These are phyloP conservation scores for Potamarius usumacintae DNA, from an alignment of 2,113 vertebrate genomes.

Conservation along the genomic window DNA sequence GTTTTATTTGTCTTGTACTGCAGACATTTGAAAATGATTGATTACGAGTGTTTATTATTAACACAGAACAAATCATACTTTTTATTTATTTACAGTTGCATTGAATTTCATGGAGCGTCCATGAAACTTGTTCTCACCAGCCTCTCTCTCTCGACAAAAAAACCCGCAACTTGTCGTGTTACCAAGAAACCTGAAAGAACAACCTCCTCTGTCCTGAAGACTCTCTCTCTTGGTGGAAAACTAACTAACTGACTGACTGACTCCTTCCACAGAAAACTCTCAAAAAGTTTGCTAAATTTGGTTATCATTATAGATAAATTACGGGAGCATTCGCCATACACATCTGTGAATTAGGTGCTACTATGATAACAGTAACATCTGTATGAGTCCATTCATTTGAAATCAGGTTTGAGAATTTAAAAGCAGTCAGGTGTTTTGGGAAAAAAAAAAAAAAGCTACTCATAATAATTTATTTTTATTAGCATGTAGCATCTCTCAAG, in stretches of 20 bases:
- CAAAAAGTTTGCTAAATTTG: neutral
- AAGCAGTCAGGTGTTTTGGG: neutral
- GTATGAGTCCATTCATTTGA: neutral
- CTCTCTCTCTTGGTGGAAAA: neutral
- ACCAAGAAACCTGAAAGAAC: neutral
- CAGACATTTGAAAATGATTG: neutral
- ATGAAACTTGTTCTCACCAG: neutral
- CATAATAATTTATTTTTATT: neutral
- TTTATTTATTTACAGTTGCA: neutral
- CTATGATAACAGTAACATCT: neutral
- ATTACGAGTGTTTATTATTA: neutral
- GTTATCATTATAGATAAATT: neutral
- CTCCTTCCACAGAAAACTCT: neutral
- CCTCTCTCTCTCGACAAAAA: too few species aligned
- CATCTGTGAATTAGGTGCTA: neutral
- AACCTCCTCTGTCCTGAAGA: neutral
- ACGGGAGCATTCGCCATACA: neutral
- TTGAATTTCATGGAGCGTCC: neutral
- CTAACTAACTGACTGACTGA: neutral
- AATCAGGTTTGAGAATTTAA: neutral
- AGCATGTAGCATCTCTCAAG: neutral
- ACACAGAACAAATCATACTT: neutral
- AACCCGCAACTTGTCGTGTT: neutral
- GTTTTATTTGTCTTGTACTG: neutral
- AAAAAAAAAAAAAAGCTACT: neutral